Evolutionary conservation across 2,888 invertebrate genomes (phyloP).

Genomic region (Drosophila imparisetae): DNA sequence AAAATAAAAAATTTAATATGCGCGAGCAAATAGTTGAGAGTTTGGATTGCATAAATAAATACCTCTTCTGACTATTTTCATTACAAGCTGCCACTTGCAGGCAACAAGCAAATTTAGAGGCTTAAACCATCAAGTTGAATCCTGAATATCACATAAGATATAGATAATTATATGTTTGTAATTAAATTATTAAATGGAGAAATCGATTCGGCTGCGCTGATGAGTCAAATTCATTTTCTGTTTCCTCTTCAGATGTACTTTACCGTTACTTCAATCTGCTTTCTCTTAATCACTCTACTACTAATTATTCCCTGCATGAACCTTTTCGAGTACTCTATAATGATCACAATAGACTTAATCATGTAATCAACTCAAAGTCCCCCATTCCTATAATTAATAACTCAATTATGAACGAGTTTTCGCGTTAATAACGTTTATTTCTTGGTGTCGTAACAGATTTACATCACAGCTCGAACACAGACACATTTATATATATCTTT

Average conservation of each 20-base stretch:
- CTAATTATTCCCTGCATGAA: neutral
- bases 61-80: neutral
- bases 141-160: neutral
- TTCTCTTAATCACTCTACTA: neutral
- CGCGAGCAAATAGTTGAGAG: neutral
- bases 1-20: neutral
- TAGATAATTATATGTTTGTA: neutral
- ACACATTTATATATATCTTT: neutral
- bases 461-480: neutral
- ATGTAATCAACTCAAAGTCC: neutral
- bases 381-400: neutral
- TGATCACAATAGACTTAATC: neutral
- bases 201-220: neutral
- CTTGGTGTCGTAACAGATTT: neutral
- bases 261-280: neutral
- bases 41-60: neutral
- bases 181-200: neutral
- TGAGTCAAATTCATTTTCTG: neutral
- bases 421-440: neutral
- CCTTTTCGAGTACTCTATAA: neutral
- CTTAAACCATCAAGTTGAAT: neutral
- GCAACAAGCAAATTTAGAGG: neutral
- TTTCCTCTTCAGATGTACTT: neutral
- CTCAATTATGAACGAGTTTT: neutral
- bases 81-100: neutral